Conservation (phyloP, 2,888 invertebrate species). For the Nymphalis urticae region DNA sequence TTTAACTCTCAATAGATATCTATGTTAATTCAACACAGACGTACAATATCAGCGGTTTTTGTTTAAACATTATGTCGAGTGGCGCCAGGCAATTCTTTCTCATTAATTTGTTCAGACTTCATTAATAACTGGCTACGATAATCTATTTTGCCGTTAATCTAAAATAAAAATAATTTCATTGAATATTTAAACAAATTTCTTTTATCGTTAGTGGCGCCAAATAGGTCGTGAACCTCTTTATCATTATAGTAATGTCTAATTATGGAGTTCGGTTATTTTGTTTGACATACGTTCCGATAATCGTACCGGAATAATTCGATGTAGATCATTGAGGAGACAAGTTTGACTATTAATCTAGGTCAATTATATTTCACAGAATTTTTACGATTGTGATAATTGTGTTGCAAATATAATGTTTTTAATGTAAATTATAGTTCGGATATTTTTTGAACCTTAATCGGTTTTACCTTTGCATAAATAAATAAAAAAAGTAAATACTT, state of each 20-base stretch:
- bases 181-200: conserved; percentile 34
- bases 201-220: conserved; percentile 41
- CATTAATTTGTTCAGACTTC: conserved; percentile 30
- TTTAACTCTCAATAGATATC: neutral
- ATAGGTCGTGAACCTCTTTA: conserved; percentile 39
- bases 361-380: neutral
- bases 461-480: too few species aligned
- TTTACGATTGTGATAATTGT: neutral
- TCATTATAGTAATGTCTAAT: conserved; percentile 31
- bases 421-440: too few species aligned
- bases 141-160: conserved; percentile 29
- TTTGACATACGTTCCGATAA: conserved; percentile 2
- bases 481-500: too few species aligned
- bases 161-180: conserved; percentile 34
- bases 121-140: conserved; percentile 26
- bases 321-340: neutral
- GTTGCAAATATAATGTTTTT: neutral
- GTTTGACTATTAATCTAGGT: too few species aligned
- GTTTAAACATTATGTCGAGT: conserved; percentile 16
- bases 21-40: conserved; percentile 2
- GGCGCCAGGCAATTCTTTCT: conserved; percentile 30
- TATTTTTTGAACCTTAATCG: too few species aligned
- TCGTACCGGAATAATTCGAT: conserved; percentile 2
- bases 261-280: neutral
- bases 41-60: neutral